Evolutionary conservation across 2,888 invertebrate species (phyloP).

Genomic region (Lypha dubia): DNA sequence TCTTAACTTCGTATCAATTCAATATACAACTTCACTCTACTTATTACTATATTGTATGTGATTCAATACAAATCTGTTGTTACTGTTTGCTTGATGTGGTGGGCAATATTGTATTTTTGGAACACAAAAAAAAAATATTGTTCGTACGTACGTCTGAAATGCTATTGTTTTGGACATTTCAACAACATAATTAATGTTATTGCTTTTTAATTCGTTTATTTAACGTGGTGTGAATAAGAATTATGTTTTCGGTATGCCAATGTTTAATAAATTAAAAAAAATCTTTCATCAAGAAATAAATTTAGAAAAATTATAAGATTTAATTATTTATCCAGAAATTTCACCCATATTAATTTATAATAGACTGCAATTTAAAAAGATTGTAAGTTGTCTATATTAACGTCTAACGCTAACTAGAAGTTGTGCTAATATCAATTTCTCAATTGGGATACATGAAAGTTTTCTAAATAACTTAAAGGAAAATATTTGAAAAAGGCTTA

Average conservation of each 20-base stretch:
- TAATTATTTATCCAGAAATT: constrained; percentile 33
- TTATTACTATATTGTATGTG: constrained; percentile 5
- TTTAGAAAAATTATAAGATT: constrained; percentile 31
- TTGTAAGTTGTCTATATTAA: background rate
- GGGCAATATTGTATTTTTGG: constrained; percentile 53
- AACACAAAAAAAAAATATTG: constrained; percentile 14
- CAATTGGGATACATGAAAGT: no score
- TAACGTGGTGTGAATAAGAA: constrained; percentile 77
- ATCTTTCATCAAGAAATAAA: background rate
- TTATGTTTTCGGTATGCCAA: constrained; percentile 41
- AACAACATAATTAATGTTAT: constrained; percentile 83
- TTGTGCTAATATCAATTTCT: no score
- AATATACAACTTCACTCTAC: constrained; percentile 23
- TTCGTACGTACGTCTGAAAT: constrained; percentile 40
- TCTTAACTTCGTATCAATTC: constrained; percentile 38
- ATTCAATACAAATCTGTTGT: constrained; percentile 34
- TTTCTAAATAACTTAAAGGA: no score
- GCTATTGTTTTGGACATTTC: constrained; percentile 76
- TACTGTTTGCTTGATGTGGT: constrained; percentile 47
- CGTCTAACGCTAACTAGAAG: no score
- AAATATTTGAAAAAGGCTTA: no score
- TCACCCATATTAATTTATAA: constrained; percentile 12
- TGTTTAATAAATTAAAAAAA: background rate
- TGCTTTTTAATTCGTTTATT: constrained; percentile 82
- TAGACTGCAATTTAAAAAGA: background rate